Conservation (phyloP, 2,797 vertebrate genomes). For the Crax fasciolata region DNA sequence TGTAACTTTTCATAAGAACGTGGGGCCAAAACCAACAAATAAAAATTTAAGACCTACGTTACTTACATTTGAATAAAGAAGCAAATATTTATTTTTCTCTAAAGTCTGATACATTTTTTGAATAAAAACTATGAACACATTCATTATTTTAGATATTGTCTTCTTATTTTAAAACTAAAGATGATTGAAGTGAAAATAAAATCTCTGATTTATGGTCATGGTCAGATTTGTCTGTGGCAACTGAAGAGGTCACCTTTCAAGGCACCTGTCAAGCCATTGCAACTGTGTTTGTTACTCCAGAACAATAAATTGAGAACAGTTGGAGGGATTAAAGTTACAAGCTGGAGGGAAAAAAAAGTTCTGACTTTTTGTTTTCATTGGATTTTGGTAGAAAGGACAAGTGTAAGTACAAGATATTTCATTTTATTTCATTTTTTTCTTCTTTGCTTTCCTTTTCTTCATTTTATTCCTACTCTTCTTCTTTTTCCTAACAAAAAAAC, state of each 20-base stretch:
- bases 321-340: neutral
- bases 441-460: neutral
- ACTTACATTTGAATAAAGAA: neutral
- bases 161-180: neutral
- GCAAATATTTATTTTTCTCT: neutral
- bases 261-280: neutral
- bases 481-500: neutral
- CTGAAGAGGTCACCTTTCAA: neutral
- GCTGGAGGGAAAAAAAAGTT: neutral
- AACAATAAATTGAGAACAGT: neutral
- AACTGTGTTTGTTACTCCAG: neutral
- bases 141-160: neutral
- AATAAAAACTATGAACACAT: accelerated
- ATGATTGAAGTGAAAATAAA: neutral
- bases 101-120: accelerated
- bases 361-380: neutral
- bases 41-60: neutral
- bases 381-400: neutral
- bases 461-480: neutral
- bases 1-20: neutral
- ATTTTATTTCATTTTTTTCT: neutral
- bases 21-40: neutral
- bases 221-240: neutral
- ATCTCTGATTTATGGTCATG: neutral
- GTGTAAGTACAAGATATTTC: accelerated